Evolutionary conservation across 2,888 invertebrate genomes (phyloP).

Genomic region (Entomobrya proxima): DNA sequence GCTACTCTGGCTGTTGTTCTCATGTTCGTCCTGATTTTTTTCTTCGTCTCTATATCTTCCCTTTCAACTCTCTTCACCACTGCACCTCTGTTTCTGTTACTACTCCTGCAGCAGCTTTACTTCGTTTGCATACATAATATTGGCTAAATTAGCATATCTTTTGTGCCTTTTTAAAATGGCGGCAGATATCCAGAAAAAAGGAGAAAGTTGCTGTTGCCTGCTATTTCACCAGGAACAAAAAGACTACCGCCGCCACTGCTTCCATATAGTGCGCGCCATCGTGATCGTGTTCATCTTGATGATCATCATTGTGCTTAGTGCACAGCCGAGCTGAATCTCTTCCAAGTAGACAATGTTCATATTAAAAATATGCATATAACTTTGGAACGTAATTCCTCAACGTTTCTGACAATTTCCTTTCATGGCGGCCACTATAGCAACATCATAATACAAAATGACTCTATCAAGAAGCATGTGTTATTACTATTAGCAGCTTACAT

Average conservation of each 20-base stretch:
- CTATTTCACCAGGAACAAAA: neutral
- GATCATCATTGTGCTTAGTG: neutral
- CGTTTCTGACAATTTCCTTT: slow-evolving; percentile 20
- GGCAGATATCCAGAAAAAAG: slow-evolving; percentile 36
- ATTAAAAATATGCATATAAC: neutral
- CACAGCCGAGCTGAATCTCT: neutral
- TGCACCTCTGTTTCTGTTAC: neutral
- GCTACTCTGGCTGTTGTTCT: neutral
- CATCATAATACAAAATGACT: neutral
- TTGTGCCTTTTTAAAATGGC: slow-evolving; percentile 46
- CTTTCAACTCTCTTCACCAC: neutral
- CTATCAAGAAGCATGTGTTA: slow-evolving; percentile 28
- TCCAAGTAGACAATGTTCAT: neutral
- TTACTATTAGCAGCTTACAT: slow-evolving; percentile 48
- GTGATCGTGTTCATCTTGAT: neutral
- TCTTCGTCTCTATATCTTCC: neutral
- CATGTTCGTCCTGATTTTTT: neutral
- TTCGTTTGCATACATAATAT: slow-evolving; percentile 61
- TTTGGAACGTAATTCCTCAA: slow-evolving; percentile 18
- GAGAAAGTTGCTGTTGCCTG: slow-evolving; percentile 36
- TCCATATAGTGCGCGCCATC: no score
- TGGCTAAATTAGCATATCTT: slow-evolving; percentile 60
- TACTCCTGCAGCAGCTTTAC: slow-evolving; percentile 16
- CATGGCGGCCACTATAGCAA: neutral
- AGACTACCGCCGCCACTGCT: neutral